Conservation (phyloP, 2,113 vertebrate genomes). For the Oxyura jamaicensis region DNA sequence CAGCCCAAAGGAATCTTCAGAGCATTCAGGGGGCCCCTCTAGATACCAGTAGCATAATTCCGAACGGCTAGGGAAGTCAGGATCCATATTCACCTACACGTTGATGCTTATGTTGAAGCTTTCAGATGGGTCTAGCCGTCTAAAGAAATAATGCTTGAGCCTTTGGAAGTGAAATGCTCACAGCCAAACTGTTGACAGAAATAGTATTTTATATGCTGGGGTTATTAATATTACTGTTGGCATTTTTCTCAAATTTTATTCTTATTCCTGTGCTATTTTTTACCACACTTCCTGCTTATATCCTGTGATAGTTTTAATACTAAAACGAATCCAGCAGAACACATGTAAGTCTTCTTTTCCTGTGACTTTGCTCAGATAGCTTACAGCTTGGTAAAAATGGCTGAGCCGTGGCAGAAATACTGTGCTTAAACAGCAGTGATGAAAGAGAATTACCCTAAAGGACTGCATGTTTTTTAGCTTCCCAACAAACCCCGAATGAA, state of each 20-base stretch:
- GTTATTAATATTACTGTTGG: not conserved
- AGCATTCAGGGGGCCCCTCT: not conserved
- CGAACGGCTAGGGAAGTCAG: not conserved
- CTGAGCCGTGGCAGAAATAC: not conserved
- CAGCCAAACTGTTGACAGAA: not conserved
- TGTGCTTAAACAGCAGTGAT: not conserved
- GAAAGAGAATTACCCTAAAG: not conserved
- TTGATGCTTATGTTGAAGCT: not conserved
- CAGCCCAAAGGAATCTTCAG: not conserved
- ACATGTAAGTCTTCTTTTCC: not conserved
- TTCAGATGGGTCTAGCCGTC: rapidly evolving
- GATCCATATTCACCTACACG: not conserved
- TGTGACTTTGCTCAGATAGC: not conserved
- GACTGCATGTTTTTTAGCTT: not conserved
- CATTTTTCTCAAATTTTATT: not conserved
- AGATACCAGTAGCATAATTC: not conserved
- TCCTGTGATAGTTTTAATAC: rapidly evolving
- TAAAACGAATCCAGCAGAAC: rapidly evolving
- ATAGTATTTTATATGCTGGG: not conserved
- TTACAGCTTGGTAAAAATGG: not conserved
- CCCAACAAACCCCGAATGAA: not conserved
- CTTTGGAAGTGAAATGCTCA: rapidly evolving
- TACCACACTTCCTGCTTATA: not conserved
- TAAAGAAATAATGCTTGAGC: not conserved
- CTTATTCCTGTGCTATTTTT: no score